These are phyloP conservation scores for Ataeniobius toweri DNA, from an alignment of 2,797 vertebrate genomes.

Conservation along the genomic window DNA sequence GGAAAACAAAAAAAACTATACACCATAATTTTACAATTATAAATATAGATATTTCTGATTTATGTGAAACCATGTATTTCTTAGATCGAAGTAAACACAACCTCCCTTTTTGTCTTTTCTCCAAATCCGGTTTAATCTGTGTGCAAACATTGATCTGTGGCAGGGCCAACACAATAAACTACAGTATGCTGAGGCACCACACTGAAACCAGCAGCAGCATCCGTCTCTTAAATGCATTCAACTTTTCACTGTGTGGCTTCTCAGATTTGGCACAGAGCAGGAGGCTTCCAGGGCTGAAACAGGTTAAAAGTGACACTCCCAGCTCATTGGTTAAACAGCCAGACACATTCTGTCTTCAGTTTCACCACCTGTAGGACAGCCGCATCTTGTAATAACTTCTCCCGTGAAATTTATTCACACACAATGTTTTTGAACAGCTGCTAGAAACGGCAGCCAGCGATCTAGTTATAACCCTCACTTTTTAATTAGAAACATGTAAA, in stretches of 20 bases:
- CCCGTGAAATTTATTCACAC: not conserved
- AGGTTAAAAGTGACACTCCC: not conserved
- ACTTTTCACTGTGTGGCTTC: not conserved
- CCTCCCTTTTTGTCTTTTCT: not conserved
- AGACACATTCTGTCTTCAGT: not conserved
- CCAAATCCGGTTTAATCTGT: not conserved
- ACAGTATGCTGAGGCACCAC: not conserved
- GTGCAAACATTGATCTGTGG: slow-evolving; percentile 1
- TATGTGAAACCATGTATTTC: not conserved
- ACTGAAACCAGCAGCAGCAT: not conserved
- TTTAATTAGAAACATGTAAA: not conserved
- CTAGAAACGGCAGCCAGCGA: not conserved
- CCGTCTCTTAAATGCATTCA: slow-evolving; percentile 11
- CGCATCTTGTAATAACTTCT: not conserved
- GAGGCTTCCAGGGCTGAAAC: not conserved
- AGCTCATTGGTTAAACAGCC: not conserved
- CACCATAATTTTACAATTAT: not conserved
- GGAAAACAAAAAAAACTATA: not conserved
- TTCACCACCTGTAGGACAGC: not conserved
- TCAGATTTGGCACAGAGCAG: not conserved
- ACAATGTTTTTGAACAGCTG: not conserved
- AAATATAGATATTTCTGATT: not conserved
- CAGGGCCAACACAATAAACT: not conserved
- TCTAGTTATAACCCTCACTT: not conserved
- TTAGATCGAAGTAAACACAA: not conserved